These are phyloP conservation scores for Fulmarus glacialis DNA, from an alignment of 2,113 vertebrate species.

Conservation along the genomic window DNA sequence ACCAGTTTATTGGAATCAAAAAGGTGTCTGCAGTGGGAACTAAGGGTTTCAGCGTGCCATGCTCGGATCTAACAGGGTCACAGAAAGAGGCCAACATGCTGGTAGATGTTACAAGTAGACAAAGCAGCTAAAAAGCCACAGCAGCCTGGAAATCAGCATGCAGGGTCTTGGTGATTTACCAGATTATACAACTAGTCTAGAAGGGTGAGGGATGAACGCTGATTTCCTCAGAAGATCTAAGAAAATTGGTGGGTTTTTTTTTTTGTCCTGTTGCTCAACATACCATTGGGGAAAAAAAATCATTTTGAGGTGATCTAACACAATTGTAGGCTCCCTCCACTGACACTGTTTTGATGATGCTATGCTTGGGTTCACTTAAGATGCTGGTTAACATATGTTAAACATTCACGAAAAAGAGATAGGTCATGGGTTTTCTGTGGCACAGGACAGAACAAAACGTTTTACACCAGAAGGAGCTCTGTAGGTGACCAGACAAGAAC, in stretches of 20 bases:
- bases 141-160: neutral
- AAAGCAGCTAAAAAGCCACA: neutral
- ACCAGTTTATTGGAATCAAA: neutral
- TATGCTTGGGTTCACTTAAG: neutral
- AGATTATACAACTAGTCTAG: too few relatives aligned
- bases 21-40: neutral
- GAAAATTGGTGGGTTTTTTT: rapidly evolving
- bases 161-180: too few relatives aligned
- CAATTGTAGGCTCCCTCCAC: neutral
- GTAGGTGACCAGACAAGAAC: neutral
- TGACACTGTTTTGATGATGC: neutral
- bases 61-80: neutral
- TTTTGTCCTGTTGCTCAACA: neutral
- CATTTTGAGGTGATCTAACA: neutral
- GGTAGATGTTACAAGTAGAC: neutral
- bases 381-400: neutral
- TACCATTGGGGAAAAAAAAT: too few relatives aligned
- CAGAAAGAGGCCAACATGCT: neutral
- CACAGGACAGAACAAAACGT: neutral
- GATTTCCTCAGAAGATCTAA: neutral
- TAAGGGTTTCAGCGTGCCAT: rapidly evolving
- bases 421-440: neutral
- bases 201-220: neutral
- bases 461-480: neutral
- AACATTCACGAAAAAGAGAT: neutral